These are phyloP conservation scores for Cybosia mesomella DNA, from an alignment of 2,888 invertebrate genomes.

Conservation along the genomic window DNA sequence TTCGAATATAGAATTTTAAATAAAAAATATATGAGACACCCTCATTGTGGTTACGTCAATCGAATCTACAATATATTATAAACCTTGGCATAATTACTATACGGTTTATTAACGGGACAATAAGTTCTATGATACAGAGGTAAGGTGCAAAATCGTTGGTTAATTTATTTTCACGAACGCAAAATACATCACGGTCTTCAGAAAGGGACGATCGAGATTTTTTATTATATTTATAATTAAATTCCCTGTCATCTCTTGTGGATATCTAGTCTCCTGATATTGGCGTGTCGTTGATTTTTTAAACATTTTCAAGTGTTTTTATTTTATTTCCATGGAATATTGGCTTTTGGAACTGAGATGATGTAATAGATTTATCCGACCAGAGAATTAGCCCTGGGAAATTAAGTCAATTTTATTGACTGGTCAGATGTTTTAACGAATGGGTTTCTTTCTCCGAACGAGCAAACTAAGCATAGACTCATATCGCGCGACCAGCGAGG, in stretches of 20 bases:
- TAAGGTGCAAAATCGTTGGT: conserved; percentile 70
- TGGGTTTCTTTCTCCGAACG: no score
- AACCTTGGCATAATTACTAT: conserved; percentile 60
- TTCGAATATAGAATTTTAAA: conserved; percentile 77
- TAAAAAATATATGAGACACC: conserved; percentile 76
- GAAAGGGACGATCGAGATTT: conserved; percentile 81
- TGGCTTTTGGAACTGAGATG: conserved; percentile 10
- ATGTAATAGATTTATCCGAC: no score
- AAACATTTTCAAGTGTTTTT: conserved; percentile 68
- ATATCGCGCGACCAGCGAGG: no score
- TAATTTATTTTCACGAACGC: conserved; percentile 55
- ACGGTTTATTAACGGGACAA: conserved; percentile 47
- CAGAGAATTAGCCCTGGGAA: no score
- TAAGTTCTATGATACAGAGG: conserved; percentile 52
- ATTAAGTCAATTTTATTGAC: no score
- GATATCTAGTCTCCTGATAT: conserved; percentile 79
- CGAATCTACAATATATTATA: conserved; percentile 82
- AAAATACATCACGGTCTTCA: conserved; percentile 62
- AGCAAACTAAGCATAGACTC: no score
- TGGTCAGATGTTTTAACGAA: no score
- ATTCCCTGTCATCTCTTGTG: conserved; percentile 84
- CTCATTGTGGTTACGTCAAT: conserved; percentile 80
- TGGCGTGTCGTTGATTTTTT: conserved; percentile 79
- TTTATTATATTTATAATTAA: conserved; percentile 87
- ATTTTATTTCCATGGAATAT: conserved; percentile 55